These are phyloP conservation scores for Hydrotaea cyrtoneurina DNA, from an alignment of 2,888 invertebrate species.

Conservation along the genomic window DNA sequence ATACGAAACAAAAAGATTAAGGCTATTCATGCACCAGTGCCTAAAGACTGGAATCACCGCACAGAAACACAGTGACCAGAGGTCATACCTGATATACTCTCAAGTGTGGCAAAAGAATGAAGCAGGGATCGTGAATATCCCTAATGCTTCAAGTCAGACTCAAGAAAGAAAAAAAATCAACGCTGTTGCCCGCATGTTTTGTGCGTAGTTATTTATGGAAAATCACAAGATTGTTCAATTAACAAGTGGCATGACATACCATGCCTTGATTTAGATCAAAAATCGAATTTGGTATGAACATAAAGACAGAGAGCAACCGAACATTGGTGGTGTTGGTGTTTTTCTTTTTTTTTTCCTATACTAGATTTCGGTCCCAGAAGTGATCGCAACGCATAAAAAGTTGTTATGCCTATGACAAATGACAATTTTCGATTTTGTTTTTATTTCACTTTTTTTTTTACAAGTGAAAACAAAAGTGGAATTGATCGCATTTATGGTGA, in stretches of 20 bases:
- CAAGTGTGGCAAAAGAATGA: too few species aligned
- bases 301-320: not conserved
- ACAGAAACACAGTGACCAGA: too few species aligned
- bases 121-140: too few species aligned
- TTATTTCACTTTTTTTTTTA: not conserved
- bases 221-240: slow-evolving; percentile 50
- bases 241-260: slow-evolving; percentile 36
- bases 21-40: not conserved
- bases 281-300: not conserved
- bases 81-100: too few species aligned
- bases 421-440: not conserved
- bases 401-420: slow-evolving; percentile 2
- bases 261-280: slow-evolving; percentile 8
- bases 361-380: not conserved
- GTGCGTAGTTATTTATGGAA: slow-evolving; percentile 28
- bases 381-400: slow-evolving; percentile 15
- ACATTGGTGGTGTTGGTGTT: too few species aligned
- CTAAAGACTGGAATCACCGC: not conserved
- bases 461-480: not conserved
- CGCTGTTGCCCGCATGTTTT: not conserved
- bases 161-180: too few species aligned
- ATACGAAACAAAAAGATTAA: too few species aligned
- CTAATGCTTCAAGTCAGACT: too few species aligned
- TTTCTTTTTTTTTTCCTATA: not conserved
- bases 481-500: not conserved